Conservation (phyloP, 2,113 vertebrate species). For the Aphyosemion australe region DNA sequence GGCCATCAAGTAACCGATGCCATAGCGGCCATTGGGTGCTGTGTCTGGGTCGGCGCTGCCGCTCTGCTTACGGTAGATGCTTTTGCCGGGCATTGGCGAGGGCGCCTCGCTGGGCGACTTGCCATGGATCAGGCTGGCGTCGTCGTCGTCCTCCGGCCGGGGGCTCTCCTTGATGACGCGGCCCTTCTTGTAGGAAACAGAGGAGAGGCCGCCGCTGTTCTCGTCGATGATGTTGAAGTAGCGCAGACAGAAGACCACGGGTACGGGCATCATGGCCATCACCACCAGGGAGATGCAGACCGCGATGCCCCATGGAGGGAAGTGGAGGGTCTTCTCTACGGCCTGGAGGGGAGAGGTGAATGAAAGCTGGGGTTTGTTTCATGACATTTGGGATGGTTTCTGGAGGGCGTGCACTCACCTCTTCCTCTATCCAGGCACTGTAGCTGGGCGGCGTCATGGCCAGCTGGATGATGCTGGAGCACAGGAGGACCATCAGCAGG, state of each 20-base stretch:
- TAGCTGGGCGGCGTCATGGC: slow-evolving; percentile 89
- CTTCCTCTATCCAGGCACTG: slow-evolving; percentile 91
- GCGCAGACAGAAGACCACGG: slow-evolving; percentile 85
- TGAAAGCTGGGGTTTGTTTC: too few relatives aligned
- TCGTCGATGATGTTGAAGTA: slow-evolving; percentile 88
- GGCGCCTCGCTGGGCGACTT: slow-evolving; percentile 89
- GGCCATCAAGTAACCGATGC: slow-evolving; percentile 93
- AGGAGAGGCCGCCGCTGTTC: slow-evolving; percentile 79
- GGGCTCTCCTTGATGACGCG: slow-evolving; percentile 88
- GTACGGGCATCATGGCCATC: slow-evolving; percentile 88
- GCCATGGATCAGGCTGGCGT: slow-evolving; percentile 88
- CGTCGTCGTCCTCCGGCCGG: slow-evolving; percentile 85
- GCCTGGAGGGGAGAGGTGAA: slow-evolving; percentile 76
- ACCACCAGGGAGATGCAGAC: slow-evolving; percentile 88
- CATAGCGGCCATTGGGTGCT: slow-evolving; percentile 92
- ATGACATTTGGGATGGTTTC: too few relatives aligned
- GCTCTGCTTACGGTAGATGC: slow-evolving; percentile 90
- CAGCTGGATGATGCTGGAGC: slow-evolving; percentile 89
- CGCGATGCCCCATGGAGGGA: slow-evolving; percentile 87
- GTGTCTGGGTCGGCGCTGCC: slow-evolving; percentile 77
- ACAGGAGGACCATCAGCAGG: slow-evolving; percentile 84
- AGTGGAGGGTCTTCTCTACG: slow-evolving; percentile 81
- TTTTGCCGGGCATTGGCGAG: slow-evolving; percentile 88
- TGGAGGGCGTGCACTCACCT: slow-evolving; percentile 74
- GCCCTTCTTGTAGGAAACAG: slow-evolving; percentile 93